These are phyloP conservation scores for Schizotus pectinicornis DNA, from an alignment of 2,888 invertebrate genomes.

Conservation along the genomic window DNA sequence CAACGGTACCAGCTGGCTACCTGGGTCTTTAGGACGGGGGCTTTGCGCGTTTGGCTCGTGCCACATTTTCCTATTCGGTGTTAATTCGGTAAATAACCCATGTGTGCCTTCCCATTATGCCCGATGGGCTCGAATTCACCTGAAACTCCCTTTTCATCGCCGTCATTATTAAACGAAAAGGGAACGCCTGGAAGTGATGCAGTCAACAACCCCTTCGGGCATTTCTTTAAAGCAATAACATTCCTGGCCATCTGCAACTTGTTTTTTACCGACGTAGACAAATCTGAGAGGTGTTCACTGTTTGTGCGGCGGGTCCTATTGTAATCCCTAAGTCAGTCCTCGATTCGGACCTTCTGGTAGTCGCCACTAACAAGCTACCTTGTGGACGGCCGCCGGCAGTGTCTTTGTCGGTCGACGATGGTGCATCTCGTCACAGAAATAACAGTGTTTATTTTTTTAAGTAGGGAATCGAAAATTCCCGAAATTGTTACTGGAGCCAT, in stretches of 20 bases:
- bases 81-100: no score
- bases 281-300: slow-evolving; percentile 25
- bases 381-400: neutral
- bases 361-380: slow-evolving; percentile 23
- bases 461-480: neutral
- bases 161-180: no score
- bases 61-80: no score
- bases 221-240: slow-evolving; percentile 24
- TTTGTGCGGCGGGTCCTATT: slow-evolving; percentile 19
- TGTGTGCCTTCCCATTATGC: neutral
- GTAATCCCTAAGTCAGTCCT: slow-evolving; percentile 4
- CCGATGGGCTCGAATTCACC: neutral
- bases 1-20: no score
- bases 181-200: neutral
- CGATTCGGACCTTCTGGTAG: slow-evolving; percentile 2
- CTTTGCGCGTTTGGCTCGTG: no score
- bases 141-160: no score
- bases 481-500: neutral
- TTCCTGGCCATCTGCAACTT: slow-evolving; percentile 27
- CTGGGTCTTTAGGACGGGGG: no score
- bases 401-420: slow-evolving; percentile 19
- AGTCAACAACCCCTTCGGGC: slow-evolving; percentile 24
- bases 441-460: slow-evolving; percentile 21
- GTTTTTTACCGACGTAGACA: slow-evolving; percentile 28
- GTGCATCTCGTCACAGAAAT: slow-evolving; percentile 8